Evolutionary conservation across 37 sponge, comb jelly and placozoan species (phyloP).

Genomic region (Hexactinellida sp.): DNA sequence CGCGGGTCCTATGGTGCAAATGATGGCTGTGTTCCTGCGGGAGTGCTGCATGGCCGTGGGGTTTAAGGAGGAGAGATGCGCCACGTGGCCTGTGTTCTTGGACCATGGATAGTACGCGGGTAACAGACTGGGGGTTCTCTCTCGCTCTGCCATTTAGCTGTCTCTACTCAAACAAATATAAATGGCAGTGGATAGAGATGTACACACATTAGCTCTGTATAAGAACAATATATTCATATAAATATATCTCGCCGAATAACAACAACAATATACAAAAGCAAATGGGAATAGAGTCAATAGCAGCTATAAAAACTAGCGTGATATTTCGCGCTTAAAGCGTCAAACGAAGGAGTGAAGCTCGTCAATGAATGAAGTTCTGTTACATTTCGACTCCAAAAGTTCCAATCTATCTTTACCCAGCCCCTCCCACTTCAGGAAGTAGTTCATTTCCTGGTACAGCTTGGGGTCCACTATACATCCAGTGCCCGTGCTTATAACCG

Average conservation of each 20-base stretch:
- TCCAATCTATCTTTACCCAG: background rate
- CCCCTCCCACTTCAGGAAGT: background rate
- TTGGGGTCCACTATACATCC: background rate
- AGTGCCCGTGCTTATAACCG: background rate
- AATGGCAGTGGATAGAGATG: background rate
- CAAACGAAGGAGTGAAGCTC: background rate
- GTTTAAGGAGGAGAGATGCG: background rate
- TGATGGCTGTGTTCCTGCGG: slow-evolving; percentile 22
- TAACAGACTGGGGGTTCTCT: background rate
- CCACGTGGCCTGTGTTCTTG: background rate
- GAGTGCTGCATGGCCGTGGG: slow-evolving; percentile 9
- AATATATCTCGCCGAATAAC: background rate
- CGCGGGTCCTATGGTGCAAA: slow-evolving; percentile 30
- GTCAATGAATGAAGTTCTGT: background rate
- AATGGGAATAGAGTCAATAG: background rate
- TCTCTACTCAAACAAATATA: background rate
- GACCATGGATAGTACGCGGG: background rate
- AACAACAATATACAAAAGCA: slow-evolving; percentile 6
- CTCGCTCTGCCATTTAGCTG: background rate
- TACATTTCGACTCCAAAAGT: background rate
- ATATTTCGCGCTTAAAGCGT: background rate
- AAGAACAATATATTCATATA: background rate
- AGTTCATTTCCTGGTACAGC: background rate
- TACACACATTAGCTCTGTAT: background rate
- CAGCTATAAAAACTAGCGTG: background rate